Evolutionary conservation across 1,140 invertebrate species (phyloP).

Genomic region (Agrilus planipennis): DNA sequence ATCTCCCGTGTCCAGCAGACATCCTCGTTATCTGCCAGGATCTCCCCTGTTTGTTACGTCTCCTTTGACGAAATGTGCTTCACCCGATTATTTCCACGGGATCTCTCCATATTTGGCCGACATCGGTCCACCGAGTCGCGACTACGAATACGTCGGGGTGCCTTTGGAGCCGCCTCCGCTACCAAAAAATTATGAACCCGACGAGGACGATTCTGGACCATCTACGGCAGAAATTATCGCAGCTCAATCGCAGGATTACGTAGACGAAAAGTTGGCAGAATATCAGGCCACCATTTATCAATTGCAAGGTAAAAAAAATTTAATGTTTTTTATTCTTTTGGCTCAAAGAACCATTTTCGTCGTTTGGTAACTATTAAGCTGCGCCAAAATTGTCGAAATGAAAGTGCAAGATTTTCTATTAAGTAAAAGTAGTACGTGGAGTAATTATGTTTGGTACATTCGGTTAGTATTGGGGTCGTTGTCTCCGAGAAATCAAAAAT

Average conservation of each 20-base stretch:
- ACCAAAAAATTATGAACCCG: conserved; percentile 27
- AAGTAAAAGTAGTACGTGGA: too few relatives aligned
- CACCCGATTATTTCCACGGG: conserved; percentile 25
- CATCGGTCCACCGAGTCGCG: conserved; percentile 40
- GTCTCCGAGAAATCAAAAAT: too few relatives aligned
- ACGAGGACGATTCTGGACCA: conserved; percentile 55
- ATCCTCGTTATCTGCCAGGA: too few relatives aligned
- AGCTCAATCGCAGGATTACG: conserved; percentile 84
- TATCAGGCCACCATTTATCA: conserved; percentile 85
- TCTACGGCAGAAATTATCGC: conserved; percentile 86
- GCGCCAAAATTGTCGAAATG: too few relatives aligned
- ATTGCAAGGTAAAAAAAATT: conserved; percentile 68
- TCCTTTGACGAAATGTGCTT: conserved; percentile 19
- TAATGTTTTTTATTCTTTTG: too few relatives aligned
- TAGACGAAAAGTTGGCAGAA: conserved; percentile 85
- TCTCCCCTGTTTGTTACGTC: too few relatives aligned
- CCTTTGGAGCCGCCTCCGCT: conserved; percentile 55
- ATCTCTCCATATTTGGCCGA: conserved; percentile 34
- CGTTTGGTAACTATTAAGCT: too few relatives aligned
- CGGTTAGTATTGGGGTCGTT: too few relatives aligned
- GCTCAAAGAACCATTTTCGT: too few relatives aligned
- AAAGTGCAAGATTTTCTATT: too few relatives aligned
- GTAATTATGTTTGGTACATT: too few relatives aligned
- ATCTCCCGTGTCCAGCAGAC: too few relatives aligned
- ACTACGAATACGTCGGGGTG: conserved; percentile 51